Evolutionary conservation across 2,888 invertebrate genomes (phyloP).

Genomic region (Liopterus haemorrhoidalis): DNA sequence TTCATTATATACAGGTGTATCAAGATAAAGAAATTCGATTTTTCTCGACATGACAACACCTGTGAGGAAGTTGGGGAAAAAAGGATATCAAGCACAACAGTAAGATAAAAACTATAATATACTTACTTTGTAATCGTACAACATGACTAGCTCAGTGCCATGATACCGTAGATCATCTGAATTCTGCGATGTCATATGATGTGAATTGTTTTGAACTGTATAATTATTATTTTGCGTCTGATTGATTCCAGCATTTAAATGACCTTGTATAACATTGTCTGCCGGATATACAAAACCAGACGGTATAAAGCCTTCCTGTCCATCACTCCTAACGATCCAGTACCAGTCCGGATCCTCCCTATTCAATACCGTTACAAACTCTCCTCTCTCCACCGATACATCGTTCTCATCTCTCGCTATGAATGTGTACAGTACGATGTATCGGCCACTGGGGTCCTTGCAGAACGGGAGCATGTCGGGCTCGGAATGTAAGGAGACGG

Average conservation of each 20-base stretch:
- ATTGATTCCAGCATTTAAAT: constrained; percentile 44
- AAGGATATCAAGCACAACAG: neutral
- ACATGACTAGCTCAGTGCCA: constrained; percentile 87
- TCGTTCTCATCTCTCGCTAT: constrained; percentile 91
- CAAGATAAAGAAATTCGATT: no score
- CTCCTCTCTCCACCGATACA: constrained; percentile 86
- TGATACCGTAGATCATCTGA: constrained; percentile 69
- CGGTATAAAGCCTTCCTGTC: constrained; percentile 93
- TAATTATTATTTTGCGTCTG: constrained; percentile 36
- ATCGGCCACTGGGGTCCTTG: constrained; percentile 83
- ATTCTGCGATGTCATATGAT: constrained; percentile 39
- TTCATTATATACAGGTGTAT: no score
- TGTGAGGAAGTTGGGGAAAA: no score
- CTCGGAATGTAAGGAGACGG: constrained; percentile 49
- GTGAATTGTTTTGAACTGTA: constrained; percentile 38
- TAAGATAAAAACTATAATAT: constrained; percentile 35
- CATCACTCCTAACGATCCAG: constrained; percentile 89
- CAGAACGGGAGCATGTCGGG: constrained; percentile 63
- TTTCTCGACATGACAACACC: neutral
- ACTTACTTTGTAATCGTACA: constrained; percentile 82
- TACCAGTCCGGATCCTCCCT: constrained; percentile 95
- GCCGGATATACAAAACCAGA: constrained; percentile 91
- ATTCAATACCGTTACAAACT: constrained; percentile 87
- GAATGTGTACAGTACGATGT: constrained; percentile 89
- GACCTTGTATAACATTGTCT: constrained; percentile 66